Evolutionary conservation across 2,888 invertebrate genomes (phyloP), one percentile per base, ranked within the genome.

Genomic region (Drosophila seclusa): DNA sequence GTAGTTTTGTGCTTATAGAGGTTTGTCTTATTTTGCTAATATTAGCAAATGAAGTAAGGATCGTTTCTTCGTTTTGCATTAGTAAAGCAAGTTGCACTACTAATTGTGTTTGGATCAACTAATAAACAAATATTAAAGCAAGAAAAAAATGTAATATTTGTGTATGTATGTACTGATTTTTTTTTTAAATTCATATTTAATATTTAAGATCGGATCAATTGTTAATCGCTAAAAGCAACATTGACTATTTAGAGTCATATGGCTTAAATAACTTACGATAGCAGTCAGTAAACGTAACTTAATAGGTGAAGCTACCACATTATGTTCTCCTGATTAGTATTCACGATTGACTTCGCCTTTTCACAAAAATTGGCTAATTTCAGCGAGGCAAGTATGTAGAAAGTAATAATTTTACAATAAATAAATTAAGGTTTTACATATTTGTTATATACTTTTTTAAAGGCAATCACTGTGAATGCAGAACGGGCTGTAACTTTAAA

Each of bases 321-420:
- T 29, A 63, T 32, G 4, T 48, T 5, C 11, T 63, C 1, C 10
- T 73, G 2, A 16, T 59, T 1, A 2, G n/a, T 42, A 45, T 24
- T 10, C 18, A 10, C 49, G 62, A 42, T 27, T 62, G 10, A 1
- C n/a, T 1, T 32, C 29, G 18, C 38, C 31, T 10, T 29, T 54
- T 1, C 24, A 29, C 81, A 82, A 36, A 74, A 74, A 57, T 27
- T 78, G 24, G 81, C 81, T 74, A 53, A 82, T 36, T 78, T 82
- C 27, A 73, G 79, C 64, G 50, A 55, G 1, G 18, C 18, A 8
- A 8, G 7, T 18, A 38, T 0, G 18, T 38, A 8, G 8, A 8
- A 38, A n/a, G 2, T 40, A 40, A n/a, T n/a, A 40, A 11, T n/a
- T 40, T 11, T n/a, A n/a, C 40, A 11, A n/a, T n/a, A 11, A 40